A percentile compares a stretch with the other conserved stretches of the same genome.
phyloP scores from a whole-genome alignment of 2,888 invertebrate genomes.

The Pediacus dermestoides region DNA sequence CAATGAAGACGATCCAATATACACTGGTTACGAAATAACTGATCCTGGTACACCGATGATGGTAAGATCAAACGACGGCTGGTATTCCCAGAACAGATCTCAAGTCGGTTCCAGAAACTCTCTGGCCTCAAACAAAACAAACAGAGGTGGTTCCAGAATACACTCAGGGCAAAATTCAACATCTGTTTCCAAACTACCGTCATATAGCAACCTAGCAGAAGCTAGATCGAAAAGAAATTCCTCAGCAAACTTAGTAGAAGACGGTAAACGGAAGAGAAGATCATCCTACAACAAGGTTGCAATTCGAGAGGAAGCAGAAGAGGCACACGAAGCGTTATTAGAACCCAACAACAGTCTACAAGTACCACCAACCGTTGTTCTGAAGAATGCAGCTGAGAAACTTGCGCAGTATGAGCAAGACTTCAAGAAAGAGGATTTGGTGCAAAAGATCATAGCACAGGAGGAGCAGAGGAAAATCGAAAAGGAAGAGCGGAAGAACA shows the following conservation, averaged over 20 bases:
- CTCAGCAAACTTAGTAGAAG: slow-evolving; percentile 18
- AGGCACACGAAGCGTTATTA: not conserved
- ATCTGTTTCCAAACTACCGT: slow-evolving; percentile 49
- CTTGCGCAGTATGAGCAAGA: slow-evolving; percentile 50
- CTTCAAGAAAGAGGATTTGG: slow-evolving; percentile 12
- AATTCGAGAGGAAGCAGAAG: slow-evolving; percentile 16
- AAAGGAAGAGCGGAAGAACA: slow-evolving; percentile 30
- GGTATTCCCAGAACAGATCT: slow-evolving; percentile 52
- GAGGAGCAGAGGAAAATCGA: slow-evolving; percentile 6
- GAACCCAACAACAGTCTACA: not conserved
- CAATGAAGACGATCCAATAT: slow-evolving; percentile 59
- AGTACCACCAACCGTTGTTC: slow-evolving; percentile 49
- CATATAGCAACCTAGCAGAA: slow-evolving; percentile 36
- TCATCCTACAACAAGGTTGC: slow-evolving; percentile 28
- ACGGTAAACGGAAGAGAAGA: slow-evolving; percentile 28
- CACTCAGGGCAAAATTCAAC: slow-evolving; percentile 32
- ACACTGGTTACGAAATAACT: slow-evolving; percentile 61
- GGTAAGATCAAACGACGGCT: slow-evolving; percentile 60
- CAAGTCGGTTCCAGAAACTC: slow-evolving; percentile 43
- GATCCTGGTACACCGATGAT: slow-evolving; percentile 67
- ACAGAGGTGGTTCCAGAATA: slow-evolving; percentile 31
- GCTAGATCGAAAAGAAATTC: slow-evolving; percentile 19
- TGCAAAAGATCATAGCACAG: not conserved
- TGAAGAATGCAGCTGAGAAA: slow-evolving; percentile 56
- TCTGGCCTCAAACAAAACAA: slow-evolving; percentile 50